Base-by-base conservation (phyloP, 2,888 invertebrate genomes). In the Acheta domesticus region DNA sequence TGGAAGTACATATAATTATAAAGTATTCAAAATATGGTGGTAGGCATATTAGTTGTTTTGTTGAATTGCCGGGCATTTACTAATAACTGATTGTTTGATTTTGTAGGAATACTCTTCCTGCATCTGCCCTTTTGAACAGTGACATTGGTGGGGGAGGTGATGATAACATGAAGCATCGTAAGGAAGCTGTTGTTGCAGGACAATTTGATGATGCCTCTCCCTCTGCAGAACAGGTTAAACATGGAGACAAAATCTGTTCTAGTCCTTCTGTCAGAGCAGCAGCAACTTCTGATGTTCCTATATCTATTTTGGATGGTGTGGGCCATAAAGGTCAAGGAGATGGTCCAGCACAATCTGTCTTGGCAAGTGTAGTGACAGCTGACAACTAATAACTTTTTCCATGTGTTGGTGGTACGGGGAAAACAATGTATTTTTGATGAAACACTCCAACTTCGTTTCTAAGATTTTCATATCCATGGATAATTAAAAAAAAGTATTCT, bases 271-370 rank as follows among this genome's bases (percentile, higher is more conserved):
- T 62, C 14, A 14, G 62, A n/a, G 62, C 62, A 19, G 62, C 62
- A 62, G 16, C 62, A 14, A 62, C 62, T 12, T 62, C 62, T 62
- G 62, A 62, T 62, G 62, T 62, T 62, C 62, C 62, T 62, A 62
- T 62, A 16, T 0, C 62, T 62, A 62, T 62, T 62, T 19, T 62
- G 14, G 62, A 62, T 62, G 62, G 62, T 62, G 82, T 83, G 21
- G 83, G 84, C 50, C 87, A 87, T 77, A 86, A 85, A 50, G 87
- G 87, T 14, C 87, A 87, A 83, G 87, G 87, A 23, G 87, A 87
- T 81, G 87, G 85, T 23, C 86, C 86, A 14, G 83, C 73, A 48
- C 73, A 36, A 36, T 20, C 77, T 12, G 20, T 80, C 19, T 49
- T 85, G 16, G 84, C 83, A 49, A 82, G 84, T 48, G 83, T 84